Percentiles rank a stretch among this genome's conserved stretches.
phyloP scores from a whole-genome alignment of 2,113 vertebrate genomes.

The Chaetodon auriga region DNA sequence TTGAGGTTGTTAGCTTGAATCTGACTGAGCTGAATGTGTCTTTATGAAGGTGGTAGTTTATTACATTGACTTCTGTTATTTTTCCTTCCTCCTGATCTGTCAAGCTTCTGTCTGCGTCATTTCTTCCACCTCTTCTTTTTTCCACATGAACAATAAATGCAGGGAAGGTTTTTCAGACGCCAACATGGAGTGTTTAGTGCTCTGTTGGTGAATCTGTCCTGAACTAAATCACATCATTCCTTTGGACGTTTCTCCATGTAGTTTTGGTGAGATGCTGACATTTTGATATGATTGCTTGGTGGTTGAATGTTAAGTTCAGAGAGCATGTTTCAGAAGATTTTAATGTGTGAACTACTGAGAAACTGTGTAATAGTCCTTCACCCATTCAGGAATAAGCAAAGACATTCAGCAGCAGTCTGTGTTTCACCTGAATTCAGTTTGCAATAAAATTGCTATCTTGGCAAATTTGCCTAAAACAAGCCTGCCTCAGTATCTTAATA shows the following conservation, averaged over 20 bases:
- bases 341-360: not conserved
- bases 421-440: not conserved
- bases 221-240: not conserved
- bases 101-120: not conserved
- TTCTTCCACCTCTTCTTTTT: not conserved
- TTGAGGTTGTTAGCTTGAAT: not conserved
- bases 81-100: not conserved
- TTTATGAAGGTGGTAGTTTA: not conserved
- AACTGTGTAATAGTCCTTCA: not conserved
- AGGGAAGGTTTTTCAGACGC: conserved; percentile 8
- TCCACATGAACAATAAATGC: not conserved
- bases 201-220: not conserved
- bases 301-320: not conserved
- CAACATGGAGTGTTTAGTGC: not conserved
- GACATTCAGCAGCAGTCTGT: not conserved
- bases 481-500: no score
- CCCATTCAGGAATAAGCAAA: not conserved
- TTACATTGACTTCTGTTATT: not conserved
- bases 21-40: not conserved
- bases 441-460: not conserved
- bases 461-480: not conserved
- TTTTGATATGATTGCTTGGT: not conserved
- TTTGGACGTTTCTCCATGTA: not conserved
- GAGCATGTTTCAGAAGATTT: not conserved
- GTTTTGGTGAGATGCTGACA: not conserved